Conservation (phyloP, 2,888 invertebrate genomes). For the Pyrgus malvae region DNA sequence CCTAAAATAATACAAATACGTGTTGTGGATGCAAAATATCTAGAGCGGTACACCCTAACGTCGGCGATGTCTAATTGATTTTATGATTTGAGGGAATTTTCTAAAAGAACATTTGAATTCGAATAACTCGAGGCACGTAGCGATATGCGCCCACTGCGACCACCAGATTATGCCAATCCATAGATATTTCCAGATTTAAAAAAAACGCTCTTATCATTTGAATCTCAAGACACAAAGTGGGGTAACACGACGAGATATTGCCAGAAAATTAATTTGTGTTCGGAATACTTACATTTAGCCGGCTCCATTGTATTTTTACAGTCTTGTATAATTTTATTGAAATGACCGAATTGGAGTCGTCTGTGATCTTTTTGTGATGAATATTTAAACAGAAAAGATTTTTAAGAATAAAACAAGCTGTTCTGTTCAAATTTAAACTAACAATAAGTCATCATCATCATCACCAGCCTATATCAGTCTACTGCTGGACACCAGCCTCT, state of each 20-base stretch:
- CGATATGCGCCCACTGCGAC: conserved; percentile 36
- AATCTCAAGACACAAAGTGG: conserved; percentile 18
- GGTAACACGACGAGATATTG: conserved; percentile 14
- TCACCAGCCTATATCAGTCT: too few relatives aligned
- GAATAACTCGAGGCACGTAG: conserved; percentile 52
- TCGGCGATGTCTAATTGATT: conserved; percentile 61
- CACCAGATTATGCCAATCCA: conserved; percentile 7
- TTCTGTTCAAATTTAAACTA: too few relatives aligned
- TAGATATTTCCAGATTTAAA: background rate
- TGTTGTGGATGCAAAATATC: background rate
- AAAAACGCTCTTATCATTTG: conserved; percentile 13
- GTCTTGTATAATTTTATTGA: conserved; percentile 62
- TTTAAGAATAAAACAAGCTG: background rate
- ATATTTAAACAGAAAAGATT: conserved; percentile 27
- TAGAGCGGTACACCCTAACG: background rate
- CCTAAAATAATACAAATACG: background rate
- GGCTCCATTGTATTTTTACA: conserved; percentile 56
- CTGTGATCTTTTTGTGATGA: conserved; percentile 31
- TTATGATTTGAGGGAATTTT: conserved; percentile 60
- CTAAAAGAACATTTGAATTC: conserved; percentile 61
- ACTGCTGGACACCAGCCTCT: too few relatives aligned
- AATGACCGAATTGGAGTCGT: conserved; percentile 46
- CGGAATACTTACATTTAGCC: conserved; percentile 33
- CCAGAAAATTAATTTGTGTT: conserved; percentile 35
- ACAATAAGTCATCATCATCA: too few relatives aligned